Conservation (phyloP, 2,797 vertebrate genomes). For the Periparus ater region DNA sequence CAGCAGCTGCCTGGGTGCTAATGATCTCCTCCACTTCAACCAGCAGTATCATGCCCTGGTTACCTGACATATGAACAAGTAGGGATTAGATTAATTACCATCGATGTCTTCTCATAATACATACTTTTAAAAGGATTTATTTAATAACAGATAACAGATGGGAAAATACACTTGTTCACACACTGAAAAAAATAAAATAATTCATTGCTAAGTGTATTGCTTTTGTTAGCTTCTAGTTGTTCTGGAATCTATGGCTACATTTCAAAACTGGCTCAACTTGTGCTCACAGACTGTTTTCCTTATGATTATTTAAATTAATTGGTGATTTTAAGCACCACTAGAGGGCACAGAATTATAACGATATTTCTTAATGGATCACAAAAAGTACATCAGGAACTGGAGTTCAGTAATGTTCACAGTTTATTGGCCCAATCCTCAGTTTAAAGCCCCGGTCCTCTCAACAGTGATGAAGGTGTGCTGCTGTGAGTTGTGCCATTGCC, state of each 20-base stretch:
- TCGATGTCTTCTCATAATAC: background rate
- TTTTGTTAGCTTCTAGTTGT: background rate
- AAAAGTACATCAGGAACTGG: background rate
- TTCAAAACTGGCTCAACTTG: background rate
- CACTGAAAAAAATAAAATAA: background rate
- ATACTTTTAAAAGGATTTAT: background rate
- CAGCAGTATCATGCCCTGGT: background rate
- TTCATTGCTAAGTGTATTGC: background rate
- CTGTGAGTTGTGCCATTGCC: background rate
- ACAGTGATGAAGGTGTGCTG: accelerated
- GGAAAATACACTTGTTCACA: background rate
- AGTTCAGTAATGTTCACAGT: background rate
- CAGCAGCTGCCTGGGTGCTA: background rate
- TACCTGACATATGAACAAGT: background rate
- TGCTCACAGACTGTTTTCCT: background rate
- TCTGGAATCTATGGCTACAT: background rate
- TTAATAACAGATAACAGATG: background rate
- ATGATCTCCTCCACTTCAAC: background rate
- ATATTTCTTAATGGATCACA: slow-evolving; percentile 34
- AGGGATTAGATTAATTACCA: background rate
- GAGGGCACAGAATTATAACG: slow-evolving; percentile 79
- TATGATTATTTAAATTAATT: slow-evolving; percentile 28
- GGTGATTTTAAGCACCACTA: slow-evolving; percentile 73
- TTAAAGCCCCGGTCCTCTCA: background rate
- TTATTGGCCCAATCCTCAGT: background rate